Evolutionary conservation across 2,113 vertebrate species (phyloP), one percentile per base, ranked within the genome.

Genomic region (Myodes glareolus): DNA sequence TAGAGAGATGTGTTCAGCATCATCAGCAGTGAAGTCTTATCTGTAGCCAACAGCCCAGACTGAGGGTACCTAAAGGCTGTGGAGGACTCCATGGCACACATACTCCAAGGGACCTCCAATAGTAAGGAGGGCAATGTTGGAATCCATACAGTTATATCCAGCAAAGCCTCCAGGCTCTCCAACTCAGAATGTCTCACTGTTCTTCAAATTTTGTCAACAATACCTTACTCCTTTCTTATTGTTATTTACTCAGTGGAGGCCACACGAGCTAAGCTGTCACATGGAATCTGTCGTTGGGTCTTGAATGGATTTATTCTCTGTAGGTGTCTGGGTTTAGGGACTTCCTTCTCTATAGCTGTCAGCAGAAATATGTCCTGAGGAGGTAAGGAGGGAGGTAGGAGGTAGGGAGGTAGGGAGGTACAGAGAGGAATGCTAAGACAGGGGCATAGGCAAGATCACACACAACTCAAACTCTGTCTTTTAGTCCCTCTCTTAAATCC

Each of bases 171-270:
- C 95, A 94, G 95, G 63, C 86, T 72, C n/a, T 61, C 42, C 58
- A 96, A 97, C 96, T 97, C 85, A 96, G 91, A 88, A 91, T 94
- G 63, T 87, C 73, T 86, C 87, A 42, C 6, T 77, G 33, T 52
- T 92, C 39, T 84, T 23, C 39, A 95, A 75, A 0, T 36, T 96
- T 82, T 58, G 82, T 87, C 55, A 9, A 5, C 9, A 77, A 19
- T 55, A 47, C 29, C 14, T 21, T 2, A 23, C 47, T 29, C 2
- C 19, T 58, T 68, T 63, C 21, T 63, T 75, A 61, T 7, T 85
- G 25, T 84, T 90, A 73, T 84, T 88, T 77, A 78, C 73, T 78
- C 47, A 45, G 29, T 36, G 10, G 8, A 70, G 17, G 89, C 2
- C 42, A 47, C 1, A 1, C 31, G n/a, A 89, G 36, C 16, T 42